Base-by-base conservation (phyloP, 2,113 vertebrate species). In the Sorex araneus region DNA sequence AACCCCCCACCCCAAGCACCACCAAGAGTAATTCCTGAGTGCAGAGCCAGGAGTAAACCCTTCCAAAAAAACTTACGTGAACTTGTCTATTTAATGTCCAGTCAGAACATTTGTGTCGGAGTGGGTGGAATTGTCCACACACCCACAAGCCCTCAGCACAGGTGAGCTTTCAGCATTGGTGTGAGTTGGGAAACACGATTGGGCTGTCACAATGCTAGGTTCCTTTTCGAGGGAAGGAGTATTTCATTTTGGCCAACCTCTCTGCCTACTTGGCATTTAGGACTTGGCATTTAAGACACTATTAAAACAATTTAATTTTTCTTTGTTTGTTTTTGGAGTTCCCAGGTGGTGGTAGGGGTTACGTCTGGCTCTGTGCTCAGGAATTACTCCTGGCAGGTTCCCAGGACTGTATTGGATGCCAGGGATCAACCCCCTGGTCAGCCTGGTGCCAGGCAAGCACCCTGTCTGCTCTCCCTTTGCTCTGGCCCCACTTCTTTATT, bases 191-290 rank as follows among this genome's bases (percentile, higher is more conserved):
- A 40, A 50, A 11, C 40, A 1, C 57, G 75, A 0, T 66, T 78
- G 50, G 81, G 28, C 79, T n/a, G 32, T 40, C 67, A 19, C 2
- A 0, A 28, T 4, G 3, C 34, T 8, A 21, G 34, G 16, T 57
- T 84, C n/a, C 67, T 73, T 60, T 63, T 28, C 21, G 34, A 94
- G 18, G 50, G 19, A 73, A 6, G 64, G 64, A 7, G 47, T 50
- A 50, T 50, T 5, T 50, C 47, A 10, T 50, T 57, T 82, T 86
- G 66, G 54, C 54, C 8, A 11, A 6, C 28, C 40, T 66, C 67
- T 47, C 74, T 86, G 40, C 45, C 73, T 43, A 7, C 27, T 78
- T 95, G 63, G 69, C n/a, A 69, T 34, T 71, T 77, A 77, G 21
- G 36, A 50, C 47, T 47, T 47, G 11, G 45, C 45, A 47, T 47